Base-by-base conservation (phyloP, 2,797 vertebrate genomes). In the Limnodromus scolopaceus region DNA sequence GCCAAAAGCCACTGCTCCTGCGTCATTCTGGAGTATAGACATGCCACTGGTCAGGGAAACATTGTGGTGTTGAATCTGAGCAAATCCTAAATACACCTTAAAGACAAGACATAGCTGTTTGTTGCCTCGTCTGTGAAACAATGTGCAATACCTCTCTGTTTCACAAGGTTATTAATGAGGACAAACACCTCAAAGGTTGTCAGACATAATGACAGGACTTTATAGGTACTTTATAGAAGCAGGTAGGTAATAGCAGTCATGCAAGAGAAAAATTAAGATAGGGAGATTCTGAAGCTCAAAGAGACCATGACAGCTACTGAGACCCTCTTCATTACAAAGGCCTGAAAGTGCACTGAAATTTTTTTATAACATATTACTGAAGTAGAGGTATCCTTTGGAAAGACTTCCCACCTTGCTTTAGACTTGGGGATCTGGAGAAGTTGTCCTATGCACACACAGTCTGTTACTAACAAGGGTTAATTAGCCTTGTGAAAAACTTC, bases 391-490 rank as follows among this genome's bases (percentile, higher is more conserved):
- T 15, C 23, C 8, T 90, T 55, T 0, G 0, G 51, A 79, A 84
- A 84, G 30, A 13, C 25, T 92, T 92, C 7, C 6, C 11, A 27
- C 11, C 51, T 85, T 86, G 16, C 6, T 71, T 93, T 53, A 68
- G 25, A 20, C 6, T 27, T 61, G 16, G 5, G 30, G 16, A 30
- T 75, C n/a, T 72, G 24, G 28, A 54, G 41, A 79, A 48, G 28
- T 63, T 63, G 22, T 74, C 2, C 0, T 60, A 19, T 36, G 36
- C 22, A 10, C 11, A 5, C 34, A 9, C 11, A 68, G 45, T 61
- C 39, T 79, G 36, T 55, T 91, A 49, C 48, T 72, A 79, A 82
- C 30, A 92, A 91, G 88, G 80, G 85, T 95, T 96, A 95, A 92
- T 76, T 79, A 53, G 14, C 43, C 54, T 54, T 69, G 80, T 89